phyloP scores from a whole-genome alignment of 2,888 invertebrate genomes.

The Atrina japonica region DNA sequence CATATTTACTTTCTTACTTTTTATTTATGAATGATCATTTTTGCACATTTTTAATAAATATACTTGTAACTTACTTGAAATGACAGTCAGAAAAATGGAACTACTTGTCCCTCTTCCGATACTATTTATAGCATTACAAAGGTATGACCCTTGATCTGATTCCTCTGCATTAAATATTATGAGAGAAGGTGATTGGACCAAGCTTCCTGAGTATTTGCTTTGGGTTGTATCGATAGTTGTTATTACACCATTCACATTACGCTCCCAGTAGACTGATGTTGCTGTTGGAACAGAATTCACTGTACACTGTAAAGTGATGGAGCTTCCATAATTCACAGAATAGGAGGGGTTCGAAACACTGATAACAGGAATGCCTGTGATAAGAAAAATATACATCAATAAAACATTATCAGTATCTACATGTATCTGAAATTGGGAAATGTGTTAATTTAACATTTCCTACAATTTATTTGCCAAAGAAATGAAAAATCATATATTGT shows the following conservation, averaged over 20 bases:
- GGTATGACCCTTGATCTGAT: slow-evolving; percentile 46
- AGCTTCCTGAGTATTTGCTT: slow-evolving; percentile 47
- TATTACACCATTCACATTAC: slow-evolving; percentile 25
- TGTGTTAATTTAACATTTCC: too few species aligned
- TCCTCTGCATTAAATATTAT: slow-evolving; percentile 40
- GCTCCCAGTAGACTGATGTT: slow-evolving; percentile 38
- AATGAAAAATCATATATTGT: too few species aligned
- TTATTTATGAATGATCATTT: too few species aligned
- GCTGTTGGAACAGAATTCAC: slow-evolving; percentile 36
- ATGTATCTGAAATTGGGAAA: too few species aligned
- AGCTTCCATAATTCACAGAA: slow-evolving; percentile 27
- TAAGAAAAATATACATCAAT: too few species aligned
- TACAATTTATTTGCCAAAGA: too few species aligned
- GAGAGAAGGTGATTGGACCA: slow-evolving; percentile 37
- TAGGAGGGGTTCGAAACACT: slow-evolving; percentile 26
- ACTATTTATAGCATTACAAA: slow-evolving; percentile 47
- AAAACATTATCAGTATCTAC: too few species aligned
- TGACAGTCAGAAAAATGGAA: slow-evolving; percentile 29
- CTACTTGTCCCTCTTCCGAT: slow-evolving; percentile 31
- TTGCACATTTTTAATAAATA: neutral
- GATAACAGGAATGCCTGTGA: slow-evolving; percentile 36
- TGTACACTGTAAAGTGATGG: slow-evolving; percentile 41
- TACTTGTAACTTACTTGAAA: slow-evolving; percentile 29
- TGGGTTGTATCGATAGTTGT: slow-evolving; percentile 13
- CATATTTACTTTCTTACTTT: too few species aligned